Conservation (phyloP, 1,140 invertebrate species). For the Nasonia longicornis region DNA sequence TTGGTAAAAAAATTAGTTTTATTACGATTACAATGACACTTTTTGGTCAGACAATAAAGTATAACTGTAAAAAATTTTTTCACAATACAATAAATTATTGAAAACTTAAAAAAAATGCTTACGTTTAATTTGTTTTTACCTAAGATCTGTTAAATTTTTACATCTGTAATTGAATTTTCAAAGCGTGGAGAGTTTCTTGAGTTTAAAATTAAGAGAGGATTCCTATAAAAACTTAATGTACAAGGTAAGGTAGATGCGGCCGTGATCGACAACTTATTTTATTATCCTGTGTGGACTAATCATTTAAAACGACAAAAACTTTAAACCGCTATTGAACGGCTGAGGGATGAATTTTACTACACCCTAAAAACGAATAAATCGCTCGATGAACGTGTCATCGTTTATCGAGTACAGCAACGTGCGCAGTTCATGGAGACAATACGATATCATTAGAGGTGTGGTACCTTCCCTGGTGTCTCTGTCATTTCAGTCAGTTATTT, state of each 20-base stretch:
- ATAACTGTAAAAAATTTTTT: slow-evolving; percentile 13
- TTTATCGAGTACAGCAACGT: background rate
- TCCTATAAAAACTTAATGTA: slow-evolving; percentile 44
- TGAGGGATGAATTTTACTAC: background rate
- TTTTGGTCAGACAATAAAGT: slow-evolving; percentile 12
- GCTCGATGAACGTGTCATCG: background rate
- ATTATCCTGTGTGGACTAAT: background rate
- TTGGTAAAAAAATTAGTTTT: slow-evolving; percentile 27
- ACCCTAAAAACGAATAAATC: slow-evolving; percentile 16
- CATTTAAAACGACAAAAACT: slow-evolving; percentile 12
- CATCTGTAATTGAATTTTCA: slow-evolving; percentile 40
- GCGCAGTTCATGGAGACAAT: background rate
- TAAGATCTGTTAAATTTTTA: background rate
- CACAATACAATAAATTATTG: slow-evolving; percentile 1
- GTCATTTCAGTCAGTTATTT: slow-evolving; percentile 12
- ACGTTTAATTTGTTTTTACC: background rate
- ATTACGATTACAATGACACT: slow-evolving; percentile 44
- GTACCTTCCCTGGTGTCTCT: background rate
- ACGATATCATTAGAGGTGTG: background rate
- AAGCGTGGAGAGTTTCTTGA: slow-evolving; percentile 46
- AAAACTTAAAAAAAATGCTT: background rate
- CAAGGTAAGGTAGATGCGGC: slow-evolving; percentile 16
- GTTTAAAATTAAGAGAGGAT: slow-evolving; percentile 48
- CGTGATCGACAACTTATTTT: slow-evolving; percentile 14
- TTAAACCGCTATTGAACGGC: slow-evolving; percentile 13